These are phyloP conservation scores for Nymphicus hollandicus DNA, from an alignment of 2,113 vertebrate genomes.

Conservation along the genomic window DNA sequence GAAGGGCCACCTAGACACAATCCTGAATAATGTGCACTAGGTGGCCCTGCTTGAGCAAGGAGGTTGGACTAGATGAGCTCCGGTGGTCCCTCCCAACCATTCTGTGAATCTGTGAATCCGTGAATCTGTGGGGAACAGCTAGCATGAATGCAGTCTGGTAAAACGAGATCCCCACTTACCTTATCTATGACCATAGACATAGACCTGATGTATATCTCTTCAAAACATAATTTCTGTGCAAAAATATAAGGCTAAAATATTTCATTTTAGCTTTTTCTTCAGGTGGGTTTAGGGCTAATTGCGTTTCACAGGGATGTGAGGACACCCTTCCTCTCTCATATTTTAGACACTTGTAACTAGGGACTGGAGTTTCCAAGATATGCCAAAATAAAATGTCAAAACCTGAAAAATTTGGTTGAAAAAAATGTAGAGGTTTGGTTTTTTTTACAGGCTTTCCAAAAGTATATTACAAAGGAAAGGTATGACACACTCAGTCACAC, in stretches of 20 bases:
- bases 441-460: not conserved
- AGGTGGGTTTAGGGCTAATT: not conserved
- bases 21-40: not conserved
- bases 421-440: not conserved
- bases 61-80: not conserved
- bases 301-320: not conserved
- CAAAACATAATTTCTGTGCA: not conserved
- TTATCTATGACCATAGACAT: not conserved
- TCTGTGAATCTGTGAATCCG: not conserved
- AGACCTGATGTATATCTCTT: not conserved
- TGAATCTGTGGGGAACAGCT: not conserved
- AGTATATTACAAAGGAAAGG: not conserved
- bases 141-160: not conserved
- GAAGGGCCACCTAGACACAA: not conserved
- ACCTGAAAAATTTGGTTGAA: not conserved
- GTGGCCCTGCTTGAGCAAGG: not conserved
- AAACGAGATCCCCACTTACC: not conserved
- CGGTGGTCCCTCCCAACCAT: not conserved
- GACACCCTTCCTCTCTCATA: not conserved
- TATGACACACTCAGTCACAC: accelerated
- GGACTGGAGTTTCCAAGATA: not conserved
- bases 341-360: not conserved
- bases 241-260: not conserved
- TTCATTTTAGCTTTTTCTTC: not conserved
- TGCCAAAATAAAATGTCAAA: not conserved